Base-by-base conservation (phyloP, 2,888 invertebrate species). In the Andrena chrysosceles region DNA sequence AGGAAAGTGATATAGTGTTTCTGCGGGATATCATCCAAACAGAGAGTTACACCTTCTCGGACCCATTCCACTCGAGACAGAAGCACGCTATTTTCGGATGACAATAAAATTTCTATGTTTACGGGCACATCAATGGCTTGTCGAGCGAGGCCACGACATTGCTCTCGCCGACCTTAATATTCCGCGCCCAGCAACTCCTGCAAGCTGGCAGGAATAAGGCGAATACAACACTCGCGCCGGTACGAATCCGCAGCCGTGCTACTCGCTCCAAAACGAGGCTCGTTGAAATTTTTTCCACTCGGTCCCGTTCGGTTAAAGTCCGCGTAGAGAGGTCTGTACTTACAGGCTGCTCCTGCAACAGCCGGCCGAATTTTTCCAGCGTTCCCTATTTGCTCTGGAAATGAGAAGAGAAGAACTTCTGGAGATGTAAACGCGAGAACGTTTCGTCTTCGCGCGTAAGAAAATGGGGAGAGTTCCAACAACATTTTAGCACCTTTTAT, bases 41-140 rank as follows among this genome's bases (percentile, higher is more conserved):
- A 48, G 68, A 75, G 64, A 68, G 72, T 35, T n/a, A 3, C 29
- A 33, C 23, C 48, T 29, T 0, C 23, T 42, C 8, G 29, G 70
- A 73, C 70, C 42, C 66, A 20, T 75, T 83, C 26, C 52, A 56
- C 10, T 72, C 54, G 26, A 10, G 23, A 20, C 10, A 52, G 59
- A 16, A 33, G 29, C 75, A 75, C 72, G 63, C 66, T 64, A 77
- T 77, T 82, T 80, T 56, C 66, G 67, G 68, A 71, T 73, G 73
- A 78, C 77, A 62, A 74, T 81, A 81, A 70, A 78, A 84, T 63
- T 85, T 84, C 35, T 48, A 73, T 60, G 62, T 48, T 73, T 52
- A 54, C 16, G 26, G 56, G 54, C 5, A 16, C 60, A 64, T 63
- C 73, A 73, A 79, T 67, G 74, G 73, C 62, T 73, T 74, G 59